These are phyloP conservation scores for Leptinotarsa texana DNA, from an alignment of 1,140 invertebrate genomes.

Conservation along the genomic window DNA sequence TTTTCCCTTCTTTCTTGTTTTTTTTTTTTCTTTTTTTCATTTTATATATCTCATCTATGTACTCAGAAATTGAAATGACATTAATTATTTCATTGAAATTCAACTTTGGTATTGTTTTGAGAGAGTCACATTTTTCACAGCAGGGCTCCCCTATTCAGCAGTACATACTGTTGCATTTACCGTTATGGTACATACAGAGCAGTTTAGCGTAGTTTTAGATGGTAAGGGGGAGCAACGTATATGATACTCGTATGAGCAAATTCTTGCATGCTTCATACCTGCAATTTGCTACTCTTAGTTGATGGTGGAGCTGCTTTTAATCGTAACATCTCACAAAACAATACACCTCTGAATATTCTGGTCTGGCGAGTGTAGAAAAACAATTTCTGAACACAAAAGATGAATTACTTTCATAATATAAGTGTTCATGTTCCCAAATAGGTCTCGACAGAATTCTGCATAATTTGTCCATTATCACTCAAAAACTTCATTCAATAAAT, in stretches of 20 bases:
- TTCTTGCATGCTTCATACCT: conserved; percentile 26
- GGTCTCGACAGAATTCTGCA: not conserved
- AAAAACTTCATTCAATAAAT: too few relatives aligned
- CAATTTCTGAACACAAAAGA: not conserved
- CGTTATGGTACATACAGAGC: conserved; percentile 16
- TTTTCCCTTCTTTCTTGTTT: not conserved
- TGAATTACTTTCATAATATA: not conserved
- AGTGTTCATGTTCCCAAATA: not conserved
- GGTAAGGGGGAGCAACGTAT: not conserved
- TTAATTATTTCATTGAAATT: not conserved
- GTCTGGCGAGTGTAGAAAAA: not conserved
- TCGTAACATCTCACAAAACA: conserved; percentile 16
- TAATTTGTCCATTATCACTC: too few relatives aligned
- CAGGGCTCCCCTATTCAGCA: not conserved
- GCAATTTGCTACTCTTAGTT: not conserved
- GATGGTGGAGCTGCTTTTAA: not conserved
- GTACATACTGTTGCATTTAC: conserved; percentile 22
- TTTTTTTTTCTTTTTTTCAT: conserved; percentile 9
- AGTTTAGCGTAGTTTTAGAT: conserved; percentile 15
- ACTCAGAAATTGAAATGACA: conserved; percentile 3
- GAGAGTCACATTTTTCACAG: not conserved
- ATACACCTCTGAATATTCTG: not conserved
- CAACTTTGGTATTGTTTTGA: not conserved
- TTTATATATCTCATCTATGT: not conserved
- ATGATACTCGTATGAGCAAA: conserved; percentile 13